Evolutionary conservation across 2,888 invertebrate genomes (phyloP), one percentile per base, ranked within the genome.

Genomic region (Plagiodera versicolora): DNA sequence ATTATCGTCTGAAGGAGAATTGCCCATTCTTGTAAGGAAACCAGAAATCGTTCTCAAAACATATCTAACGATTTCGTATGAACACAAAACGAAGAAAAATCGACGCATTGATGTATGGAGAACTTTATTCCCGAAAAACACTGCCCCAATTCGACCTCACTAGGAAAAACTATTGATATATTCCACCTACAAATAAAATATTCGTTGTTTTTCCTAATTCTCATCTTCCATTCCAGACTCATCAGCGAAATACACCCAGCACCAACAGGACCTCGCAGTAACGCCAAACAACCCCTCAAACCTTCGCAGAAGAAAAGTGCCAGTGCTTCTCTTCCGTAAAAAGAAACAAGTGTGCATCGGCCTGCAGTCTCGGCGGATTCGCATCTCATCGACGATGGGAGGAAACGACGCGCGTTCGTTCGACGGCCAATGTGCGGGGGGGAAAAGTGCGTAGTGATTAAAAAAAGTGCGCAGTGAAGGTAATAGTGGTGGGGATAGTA

Each of bases 401-500:
- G n/a, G n/a, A n/a, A n/a, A n/a, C n/a, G n/a, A n/a, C n/a, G n/a
- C 55, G 3, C 63, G 66, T 45, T 54, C 65, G 48, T 63, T 61
- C 53, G 57, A 64, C 35, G 19, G 18, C 2, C 11, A 19, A 70
- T 69, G 59, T 62, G 54, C 52, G 70, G 70, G 58, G 70, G 71
- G 67, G 74, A 73, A 70, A 74, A 70, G 70, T 65, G 70, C 56
- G 58, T 54, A 18, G 58, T 53, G 49, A 55, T 50, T 32, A 45
- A 58, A 47, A n/a, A 60, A 76, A 76, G 81, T 79, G 76, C 79
- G 77, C 75, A 80, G 69, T 67, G 77, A 24, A n/a, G n/a, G n/a
- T n/a, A n/a, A n/a, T n/a, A n/a, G n/a, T n/a, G n/a, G n/a, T 32
- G 56, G 75, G 76, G 77, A 84, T 81, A 85, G 85, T 80, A 85